These are phyloP conservation scores for Stegastes partitus DNA, from an alignment of 2,113 vertebrate species.

Conservation along the genomic window DNA sequence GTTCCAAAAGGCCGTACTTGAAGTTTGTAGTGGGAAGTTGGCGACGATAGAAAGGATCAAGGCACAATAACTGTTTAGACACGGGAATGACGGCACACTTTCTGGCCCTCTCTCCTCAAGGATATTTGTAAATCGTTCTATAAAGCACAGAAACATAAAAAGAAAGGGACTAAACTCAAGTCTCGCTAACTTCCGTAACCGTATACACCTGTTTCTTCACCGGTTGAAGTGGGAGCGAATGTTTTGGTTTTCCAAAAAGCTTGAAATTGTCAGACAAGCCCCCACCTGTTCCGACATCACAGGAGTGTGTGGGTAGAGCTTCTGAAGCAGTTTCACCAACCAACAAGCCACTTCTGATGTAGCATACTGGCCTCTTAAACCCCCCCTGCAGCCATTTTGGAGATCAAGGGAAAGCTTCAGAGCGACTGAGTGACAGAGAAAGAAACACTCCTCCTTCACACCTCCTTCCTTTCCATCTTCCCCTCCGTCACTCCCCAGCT, in stretches of 20 bases:
- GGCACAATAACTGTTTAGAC: background rate
- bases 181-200: background rate
- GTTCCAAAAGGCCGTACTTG: background rate
- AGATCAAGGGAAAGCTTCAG: slow-evolving; percentile 33
- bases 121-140: too few relatives aligned
- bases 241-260: background rate
- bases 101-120: background rate
- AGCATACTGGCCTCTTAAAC: slow-evolving; percentile 8
- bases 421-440: background rate
- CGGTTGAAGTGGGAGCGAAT: background rate
- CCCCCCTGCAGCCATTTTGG: slow-evolving; percentile 9
- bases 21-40: background rate
- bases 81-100: background rate
- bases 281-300: background rate
- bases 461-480: slow-evolving; percentile 28
- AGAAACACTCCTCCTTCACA: slow-evolving; percentile 41
- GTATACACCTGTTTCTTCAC: too few relatives aligned
- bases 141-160: background rate
- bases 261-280: background rate
- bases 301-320: background rate
- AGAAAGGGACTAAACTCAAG: background rate
- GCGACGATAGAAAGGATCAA: background rate
- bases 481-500: slow-evolving; percentile 47
- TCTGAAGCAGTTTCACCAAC: background rate
- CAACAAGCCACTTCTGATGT: slow-evolving; percentile 6